Percentiles rank a stretch among this genome's conserved stretches.
Conservation (phyloP, 2,888 invertebrate genomes). For the Acrobasis repandana region DNA sequence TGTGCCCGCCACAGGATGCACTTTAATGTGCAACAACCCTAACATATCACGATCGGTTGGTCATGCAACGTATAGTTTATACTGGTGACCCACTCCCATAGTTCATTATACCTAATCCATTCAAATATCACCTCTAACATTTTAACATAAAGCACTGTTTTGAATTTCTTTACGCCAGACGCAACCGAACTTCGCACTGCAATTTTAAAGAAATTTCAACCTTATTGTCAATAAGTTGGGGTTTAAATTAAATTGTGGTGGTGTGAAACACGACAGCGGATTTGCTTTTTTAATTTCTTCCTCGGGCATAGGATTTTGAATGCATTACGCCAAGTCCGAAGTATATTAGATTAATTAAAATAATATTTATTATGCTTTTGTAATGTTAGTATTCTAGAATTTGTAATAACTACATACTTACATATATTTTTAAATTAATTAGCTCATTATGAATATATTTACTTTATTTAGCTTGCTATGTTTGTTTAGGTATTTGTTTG, state of each 20-base stretch:
- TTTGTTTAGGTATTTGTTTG: too few relatives aligned
- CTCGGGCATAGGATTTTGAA: conserved; percentile 16
- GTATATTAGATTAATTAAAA: not conserved
- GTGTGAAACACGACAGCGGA: conserved; percentile 1
- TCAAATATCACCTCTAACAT: not conserved
- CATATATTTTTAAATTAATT: too few relatives aligned
- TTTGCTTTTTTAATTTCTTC: conserved; percentile 19
- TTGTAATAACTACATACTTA: too few relatives aligned
- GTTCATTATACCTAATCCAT: conserved; percentile 13
- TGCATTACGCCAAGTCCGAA: conserved; percentile 12
- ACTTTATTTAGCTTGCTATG: too few relatives aligned
- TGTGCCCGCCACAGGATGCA: not conserved
- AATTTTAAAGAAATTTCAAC: not conserved
- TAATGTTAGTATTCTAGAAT: conserved; percentile 8
- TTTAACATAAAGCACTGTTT: not conserved
- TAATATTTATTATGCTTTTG: not conserved
- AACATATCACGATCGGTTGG: conserved; percentile 14
- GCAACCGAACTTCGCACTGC: not conserved
- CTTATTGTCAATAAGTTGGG: not conserved
- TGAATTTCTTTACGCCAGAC: not conserved
- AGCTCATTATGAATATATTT: too few relatives aligned
- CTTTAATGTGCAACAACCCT: conserved; percentile 8
- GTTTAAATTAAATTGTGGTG: not conserved
- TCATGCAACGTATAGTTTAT: conserved; percentile 7
- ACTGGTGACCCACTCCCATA: conserved; percentile 16